A percentile compares a stretch with the other conserved stretches of the same genome.
Evolutionary conservation across 1,140 invertebrate species (phyloP).

Genomic region (Drosophila setifemur): DNA sequence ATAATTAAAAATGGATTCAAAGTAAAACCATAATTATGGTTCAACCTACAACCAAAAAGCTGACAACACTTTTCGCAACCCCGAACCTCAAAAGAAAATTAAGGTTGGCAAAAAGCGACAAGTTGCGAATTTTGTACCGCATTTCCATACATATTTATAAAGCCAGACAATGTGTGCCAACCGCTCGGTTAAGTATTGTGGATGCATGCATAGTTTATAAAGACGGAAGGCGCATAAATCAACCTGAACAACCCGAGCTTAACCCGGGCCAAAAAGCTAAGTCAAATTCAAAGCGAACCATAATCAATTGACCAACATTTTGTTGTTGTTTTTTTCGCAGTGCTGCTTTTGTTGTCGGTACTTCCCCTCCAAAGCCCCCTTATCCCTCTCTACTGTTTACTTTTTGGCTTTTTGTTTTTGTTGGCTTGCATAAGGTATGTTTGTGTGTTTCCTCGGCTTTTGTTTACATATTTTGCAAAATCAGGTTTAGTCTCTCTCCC

Average conservation of each 20-base stretch:
- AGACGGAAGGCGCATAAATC: constrained; percentile 35
- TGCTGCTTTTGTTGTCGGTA: constrained; percentile 17
- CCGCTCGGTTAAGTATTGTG: neutral
- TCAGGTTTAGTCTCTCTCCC: constrained; percentile 51
- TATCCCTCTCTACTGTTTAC: constrained; percentile 19
- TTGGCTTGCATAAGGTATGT: constrained; percentile 57
- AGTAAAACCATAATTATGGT: constrained; percentile 43
- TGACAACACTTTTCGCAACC: constrained; percentile 40
- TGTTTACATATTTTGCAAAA: constrained; percentile 58
- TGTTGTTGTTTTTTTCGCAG: constrained; percentile 21
- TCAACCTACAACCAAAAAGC: constrained; percentile 28
- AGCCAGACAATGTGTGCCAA: neutral
- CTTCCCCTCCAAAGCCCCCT: no score
- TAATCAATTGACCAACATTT: constrained; percentile 51
- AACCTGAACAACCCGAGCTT: constrained; percentile 8
- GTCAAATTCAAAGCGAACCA: constrained; percentile 24
- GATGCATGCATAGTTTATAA: neutral
- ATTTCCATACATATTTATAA: constrained; percentile 13
- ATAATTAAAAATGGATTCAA: constrained; percentile 59
- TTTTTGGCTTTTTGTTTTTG: constrained; percentile 20
- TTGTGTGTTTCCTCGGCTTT: constrained; percentile 18
- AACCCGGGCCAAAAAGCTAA: constrained; percentile 28
- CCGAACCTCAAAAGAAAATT: constrained; percentile 33
- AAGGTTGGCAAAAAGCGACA: constrained; percentile 34
- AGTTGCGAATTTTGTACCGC: constrained; percentile 53